phyloP scores from a whole-genome alignment of 1,140 invertebrate species.

The Philotrypesis tridentata region DNA sequence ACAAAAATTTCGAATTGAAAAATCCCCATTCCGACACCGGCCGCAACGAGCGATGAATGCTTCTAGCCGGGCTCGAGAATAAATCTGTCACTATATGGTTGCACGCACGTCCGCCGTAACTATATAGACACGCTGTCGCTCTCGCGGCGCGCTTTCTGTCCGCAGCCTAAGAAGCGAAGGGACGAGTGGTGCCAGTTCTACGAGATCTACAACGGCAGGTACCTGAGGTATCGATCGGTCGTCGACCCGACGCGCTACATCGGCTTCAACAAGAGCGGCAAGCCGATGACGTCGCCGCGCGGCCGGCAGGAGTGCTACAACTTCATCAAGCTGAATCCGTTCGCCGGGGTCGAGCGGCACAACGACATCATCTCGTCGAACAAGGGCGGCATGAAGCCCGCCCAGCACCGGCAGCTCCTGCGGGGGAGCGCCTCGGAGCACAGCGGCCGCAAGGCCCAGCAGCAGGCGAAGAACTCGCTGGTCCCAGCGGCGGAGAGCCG shows the following conservation, averaged over 20 bases:
- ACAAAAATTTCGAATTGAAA: no score
- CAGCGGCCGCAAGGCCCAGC: conserved; percentile 56
- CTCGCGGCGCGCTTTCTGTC: conserved; percentile 53
- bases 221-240: conserved; percentile 73
- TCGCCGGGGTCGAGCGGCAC: conserved; percentile 72
- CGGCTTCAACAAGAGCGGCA: conserved; percentile 74
- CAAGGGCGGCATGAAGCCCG: conserved; percentile 59
- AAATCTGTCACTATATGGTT: background rate
- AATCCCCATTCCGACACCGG: no score
- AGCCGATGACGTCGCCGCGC: conserved; percentile 69
- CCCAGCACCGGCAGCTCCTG: conserved; percentile 33
- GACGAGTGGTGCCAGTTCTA: conserved; percentile 74
- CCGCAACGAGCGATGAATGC: no score
- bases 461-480: conserved; percentile 61
- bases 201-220: conserved; percentile 73
- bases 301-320: conserved; percentile 72
- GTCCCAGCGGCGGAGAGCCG: background rate
- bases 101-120: background rate
- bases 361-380: conserved; percentile 71
- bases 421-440: background rate
- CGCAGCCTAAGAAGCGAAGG: conserved; percentile 70
- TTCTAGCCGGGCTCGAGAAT: no score
- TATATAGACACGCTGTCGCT: background rate
- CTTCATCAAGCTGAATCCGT: conserved; percentile 74
- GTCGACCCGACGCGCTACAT: conserved; percentile 69